Base-by-base conservation (phyloP, 2,888 invertebrate genomes). In the Orthosia gothica region DNA sequence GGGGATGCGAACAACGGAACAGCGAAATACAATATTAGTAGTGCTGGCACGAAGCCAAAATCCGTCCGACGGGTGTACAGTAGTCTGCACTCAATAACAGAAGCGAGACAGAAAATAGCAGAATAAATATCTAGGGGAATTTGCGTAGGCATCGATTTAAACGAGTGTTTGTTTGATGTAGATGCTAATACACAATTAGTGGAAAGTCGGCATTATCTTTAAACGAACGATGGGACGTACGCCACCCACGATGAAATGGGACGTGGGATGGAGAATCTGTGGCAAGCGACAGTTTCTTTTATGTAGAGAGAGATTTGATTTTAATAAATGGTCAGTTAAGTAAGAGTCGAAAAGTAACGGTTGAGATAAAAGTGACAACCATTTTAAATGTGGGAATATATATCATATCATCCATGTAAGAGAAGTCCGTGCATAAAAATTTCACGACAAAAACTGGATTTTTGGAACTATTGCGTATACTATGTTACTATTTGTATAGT, bases 1-100 rank as follows among this genome's bases (percentile, higher is more conserved):
- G 68, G 74, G 83, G 78, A 83, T 79, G 70, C 26, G 74, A 70
- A 70, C 64, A 78, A 61, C 63, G 13, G 74, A 70, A 70, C 64
- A 78, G 52, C 63, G 13, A 26, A 65, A 82, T 70, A 75, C 72
- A 74, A 74, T 64, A 70, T 79, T 71, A 77, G 78, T 66, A 74
- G 71, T 64, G 50, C 75, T 83, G 90, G 90, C 86, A 76, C 70
- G 61, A 67, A 59, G 90, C 90, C 90, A 90, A 73, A 85, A 79
- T 70, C 58, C 66, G 63, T 77, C 73, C 78, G 80, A 70, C 63
- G 67, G 49, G 64, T 23, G 49, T 57, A 45, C 40, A 45, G 55
- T 57, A 64, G 75, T 73, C 76, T 82, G 74, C 79, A 82, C 70
- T 84, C 82, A 81, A 85, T 84, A 84, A 75, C 67, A 64, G 66